phyloP scores from a whole-genome alignment of 2,888 invertebrate genomes.

The Stenotaenia linearis region DNA sequence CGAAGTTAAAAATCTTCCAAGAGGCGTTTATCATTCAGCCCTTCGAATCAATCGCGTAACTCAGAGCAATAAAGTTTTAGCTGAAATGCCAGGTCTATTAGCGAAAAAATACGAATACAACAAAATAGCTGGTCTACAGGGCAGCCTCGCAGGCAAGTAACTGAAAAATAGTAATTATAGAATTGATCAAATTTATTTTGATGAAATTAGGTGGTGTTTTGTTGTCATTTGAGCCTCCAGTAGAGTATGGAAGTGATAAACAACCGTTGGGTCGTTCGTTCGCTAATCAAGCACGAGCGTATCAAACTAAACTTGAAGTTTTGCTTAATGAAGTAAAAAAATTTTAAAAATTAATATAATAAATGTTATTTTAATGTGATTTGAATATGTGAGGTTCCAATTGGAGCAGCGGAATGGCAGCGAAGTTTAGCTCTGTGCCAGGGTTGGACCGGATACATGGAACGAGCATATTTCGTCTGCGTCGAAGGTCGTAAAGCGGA shows the following conservation, averaged over 20 bases:
- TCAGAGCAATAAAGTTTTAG: constrained; percentile 17
- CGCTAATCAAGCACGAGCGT: constrained; percentile 29
- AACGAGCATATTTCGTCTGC: constrained; percentile 18
- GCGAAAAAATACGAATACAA: constrained; percentile 29
- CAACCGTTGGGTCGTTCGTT: constrained; percentile 21
- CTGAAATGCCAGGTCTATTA: background rate
- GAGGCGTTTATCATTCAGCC: constrained; percentile 26
- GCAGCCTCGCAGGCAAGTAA: constrained; percentile 13
- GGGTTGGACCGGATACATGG: constrained; percentile 26
- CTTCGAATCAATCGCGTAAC: background rate
- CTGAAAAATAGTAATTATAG: background rate
- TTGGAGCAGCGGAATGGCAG: constrained; percentile 30
- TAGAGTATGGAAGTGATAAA: constrained; percentile 21
- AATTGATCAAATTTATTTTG: background rate
- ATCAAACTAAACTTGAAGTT: constrained; percentile 27
- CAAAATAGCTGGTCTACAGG: constrained; percentile 16
- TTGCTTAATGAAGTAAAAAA: constrained; percentile 13
- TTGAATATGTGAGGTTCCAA: constrained; percentile 30
- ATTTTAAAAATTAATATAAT: background rate
- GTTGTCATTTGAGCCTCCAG: constrained; percentile 21
- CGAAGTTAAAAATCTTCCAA: constrained; percentile 1
- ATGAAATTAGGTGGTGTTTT: constrained; percentile 27
- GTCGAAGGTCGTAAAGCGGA: constrained; percentile 31
- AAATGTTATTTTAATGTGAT: background rate
- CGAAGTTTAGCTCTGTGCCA: constrained; percentile 15